phyloP scores from a whole-genome alignment of 1,140 invertebrate species.

The Latrodectus geometricus region DNA sequence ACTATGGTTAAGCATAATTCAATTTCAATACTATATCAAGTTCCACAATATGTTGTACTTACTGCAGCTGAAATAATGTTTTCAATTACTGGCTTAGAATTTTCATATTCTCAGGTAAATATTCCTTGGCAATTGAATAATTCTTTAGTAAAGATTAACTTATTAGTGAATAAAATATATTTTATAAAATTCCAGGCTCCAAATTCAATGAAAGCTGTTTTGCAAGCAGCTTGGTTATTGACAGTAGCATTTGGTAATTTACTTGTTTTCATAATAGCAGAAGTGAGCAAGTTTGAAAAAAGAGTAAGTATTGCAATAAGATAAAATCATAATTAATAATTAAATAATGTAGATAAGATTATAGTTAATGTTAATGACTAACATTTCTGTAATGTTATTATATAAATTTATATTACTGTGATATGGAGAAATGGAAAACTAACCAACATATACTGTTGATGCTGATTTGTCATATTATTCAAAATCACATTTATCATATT shows the following conservation, averaged over 20 bases:
- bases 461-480: background rate
- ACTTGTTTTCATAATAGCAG: constrained; percentile 87
- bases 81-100: constrained; percentile 90
- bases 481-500: background rate
- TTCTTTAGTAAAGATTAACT: background rate
- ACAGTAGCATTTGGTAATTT: constrained; percentile 92
- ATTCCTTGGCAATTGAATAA: background rate
- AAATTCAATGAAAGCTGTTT: constrained; percentile 89
- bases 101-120: constrained; percentile 82
- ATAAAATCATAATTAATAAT: no score
- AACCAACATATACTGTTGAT: no score
- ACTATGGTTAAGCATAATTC: constrained; percentile 30
- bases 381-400: no score
- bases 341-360: no score
- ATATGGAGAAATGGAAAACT: no score
- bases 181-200: constrained; percentile 79
- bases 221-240: constrained; percentile 89
- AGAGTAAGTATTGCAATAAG: constrained; percentile 72
- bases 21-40: constrained; percentile 75
- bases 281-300: constrained; percentile 74
- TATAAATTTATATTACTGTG: no score
- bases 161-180: background rate
- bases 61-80: constrained; percentile 89
- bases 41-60: constrained; percentile 89
- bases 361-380: no score